Evolutionary conservation across 2,113 vertebrate species (phyloP), one percentile per base, ranked within the genome.

Genomic region (Sphaerodactylus townsendi): DNA sequence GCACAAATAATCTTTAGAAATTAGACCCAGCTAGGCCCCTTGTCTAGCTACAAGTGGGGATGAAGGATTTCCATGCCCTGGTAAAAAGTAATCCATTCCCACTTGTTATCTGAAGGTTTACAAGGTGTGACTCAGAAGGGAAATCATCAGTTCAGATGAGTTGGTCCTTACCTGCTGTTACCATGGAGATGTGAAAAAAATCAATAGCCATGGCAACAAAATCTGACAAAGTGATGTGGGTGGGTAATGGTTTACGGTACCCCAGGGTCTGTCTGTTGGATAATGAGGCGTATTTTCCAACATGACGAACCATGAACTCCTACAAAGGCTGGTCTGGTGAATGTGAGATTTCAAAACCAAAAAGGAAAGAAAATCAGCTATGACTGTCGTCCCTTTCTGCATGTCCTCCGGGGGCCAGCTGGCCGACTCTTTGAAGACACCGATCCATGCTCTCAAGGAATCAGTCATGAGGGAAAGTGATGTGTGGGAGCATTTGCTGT

Each of bases 401-500:
- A 46, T 23, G 81, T 44, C 81, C 84, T 73, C 35, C 3, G 0
- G 46, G 48, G 0, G 5, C 0, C 48, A 2, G 68, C 48, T 8
- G 41, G 85, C 86, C 76, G 83, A 10, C 71, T 23, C 71, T 33
- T 66, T 25, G 23, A 0, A 1, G 74, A 8, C 59, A 53, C 30
- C 28, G 75, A 53, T 17, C 39, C 37, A 75, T 68, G 33, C 41
- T 0, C 0, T 15, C 2, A 10, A 71, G 35, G 35, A 59, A 33
- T 15, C 15, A 41, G 3, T 11, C 64, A 53, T 19, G 13, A 9
- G 59, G 86, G 1, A 44, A 30, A 82, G 66, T 0, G 0, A 46
- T 2, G 53, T 0, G 0, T 76, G 11, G 0, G 0, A 68, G 72
- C 0, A 0, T 48, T 48, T 37, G 10, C 7, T 2, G 8, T 33